Conservation (phyloP, 1,140 invertebrate genomes). For the Periplaneta americana region DNA sequence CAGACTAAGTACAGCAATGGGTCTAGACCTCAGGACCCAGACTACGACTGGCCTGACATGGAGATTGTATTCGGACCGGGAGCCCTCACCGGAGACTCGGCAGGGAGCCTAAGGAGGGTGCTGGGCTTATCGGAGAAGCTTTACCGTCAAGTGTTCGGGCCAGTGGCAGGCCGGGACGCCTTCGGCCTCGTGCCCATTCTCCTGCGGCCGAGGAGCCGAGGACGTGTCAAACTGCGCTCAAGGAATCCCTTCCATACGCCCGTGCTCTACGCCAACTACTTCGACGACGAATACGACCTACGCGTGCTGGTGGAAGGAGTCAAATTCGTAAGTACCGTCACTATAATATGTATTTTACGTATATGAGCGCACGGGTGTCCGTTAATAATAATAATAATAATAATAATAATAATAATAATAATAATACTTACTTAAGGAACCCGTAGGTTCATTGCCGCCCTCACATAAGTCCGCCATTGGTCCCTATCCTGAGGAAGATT, state of each 20-base stretch:
- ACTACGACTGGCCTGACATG: conserved; percentile 67
- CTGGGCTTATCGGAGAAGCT: conserved; percentile 59
- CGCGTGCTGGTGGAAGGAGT: conserved; percentile 52
- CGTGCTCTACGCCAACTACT: conserved; percentile 77
- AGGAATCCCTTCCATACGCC: conserved; percentile 63
- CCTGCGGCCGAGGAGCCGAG: conserved; percentile 63
- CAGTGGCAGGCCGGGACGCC: conserved; percentile 57
- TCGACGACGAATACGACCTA: conserved; percentile 59
- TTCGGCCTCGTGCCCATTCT: conserved; percentile 60
- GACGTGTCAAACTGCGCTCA: conserved; percentile 58
- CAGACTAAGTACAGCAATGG: not conserved
- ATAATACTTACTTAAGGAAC: too few relatives aligned
- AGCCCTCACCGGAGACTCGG: conserved; percentile 59
- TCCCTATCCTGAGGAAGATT: too few relatives aligned
- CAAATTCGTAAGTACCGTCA: conserved; percentile 18
- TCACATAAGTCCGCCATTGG: too few relatives aligned
- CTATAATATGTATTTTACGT: too few relatives aligned
- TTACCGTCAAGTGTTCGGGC: conserved; percentile 59
- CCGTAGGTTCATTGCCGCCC: too few relatives aligned
- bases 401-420: too few relatives aligned
- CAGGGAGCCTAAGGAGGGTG: conserved; percentile 59
- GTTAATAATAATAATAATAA: too few relatives aligned
- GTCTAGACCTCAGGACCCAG: conserved; percentile 48
- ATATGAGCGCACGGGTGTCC: too few relatives aligned
- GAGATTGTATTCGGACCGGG: conserved; percentile 66